Base-by-base conservation (phyloP, 2,797 vertebrate species). In the Mus spretus region DNA sequence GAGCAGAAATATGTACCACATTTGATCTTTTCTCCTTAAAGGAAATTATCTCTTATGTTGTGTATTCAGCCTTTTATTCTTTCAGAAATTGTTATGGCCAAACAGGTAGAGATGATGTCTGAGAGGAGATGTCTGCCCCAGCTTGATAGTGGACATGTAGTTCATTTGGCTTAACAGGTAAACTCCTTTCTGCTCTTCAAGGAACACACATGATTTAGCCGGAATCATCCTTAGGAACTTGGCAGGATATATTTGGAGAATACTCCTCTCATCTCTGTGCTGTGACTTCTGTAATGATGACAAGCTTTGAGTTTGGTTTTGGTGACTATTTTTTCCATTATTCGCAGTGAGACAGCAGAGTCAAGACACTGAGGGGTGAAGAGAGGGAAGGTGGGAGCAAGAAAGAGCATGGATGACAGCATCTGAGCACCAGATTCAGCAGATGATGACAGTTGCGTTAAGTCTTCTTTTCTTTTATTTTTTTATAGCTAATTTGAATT, bases 401-500 rank as follows among this genome's bases (percentile, higher is more conserved):
- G 61, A 79, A 50, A 13, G 28, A 80, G 3, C 7, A 37, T 1
- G 0, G 2, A 61, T 6, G 13, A 34, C 19, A 89, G 14, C 14
- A 7, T 87, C 67, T 65, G 15, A 75, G 34, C 37, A 77, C 44
- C 19, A 20, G n/a, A 40, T 75, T 24, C 15, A 89, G 34, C 5
- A 26, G 22, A 34, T 20, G 53, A 20, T 67, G 34, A 87, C 82
- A 93, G 61, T 83, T 20, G 57, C 24, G 65, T 81, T 81, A 91
- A 59, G 19, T 93, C 92, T 6, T 79, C 40, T 72, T 89, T 93
- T 44, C 44, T 44, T 59, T 72, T 94, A n/a, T n/a, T 77, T 10
- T 61, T 3, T 84, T 92, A 44, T 89, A 94, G 44, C 20, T 84
- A 61, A 93, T 93, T 89, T 88, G 31, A 89, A 86, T 59, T 90